Evolutionary conservation across 2,888 invertebrate species (phyloP), one percentile per base, ranked within the genome.

Genomic region (Heliothis peltigera): DNA sequence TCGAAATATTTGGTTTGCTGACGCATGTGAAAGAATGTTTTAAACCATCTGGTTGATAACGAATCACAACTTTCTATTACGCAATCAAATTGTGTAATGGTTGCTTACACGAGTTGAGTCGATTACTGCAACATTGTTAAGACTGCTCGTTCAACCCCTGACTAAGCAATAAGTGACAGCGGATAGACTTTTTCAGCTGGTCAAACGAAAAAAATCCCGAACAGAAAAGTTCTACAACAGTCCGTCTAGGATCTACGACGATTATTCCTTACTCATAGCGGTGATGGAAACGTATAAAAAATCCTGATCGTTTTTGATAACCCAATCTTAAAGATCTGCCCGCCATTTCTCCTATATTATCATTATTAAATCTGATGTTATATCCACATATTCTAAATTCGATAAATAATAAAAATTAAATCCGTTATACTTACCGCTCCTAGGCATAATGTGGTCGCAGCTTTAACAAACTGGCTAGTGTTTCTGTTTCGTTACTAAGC

Each of bases 71-170:
- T 81, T 77, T 76, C 79, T 81, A 79, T 80, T 85, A 77, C 84
- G 83, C 75, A 87, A 88, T 81, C 70, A 79, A 85, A 32, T 89
- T 87, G 80, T 86, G 86, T 81, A 89, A 87, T 77, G 67, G 80
- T 84, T 82, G 77, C 82, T 83, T 84, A 83, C 85, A 84, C 84
- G 83, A 85, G 82, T 84, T 83, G 82, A 75, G 74, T 61, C 70
- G 70, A 79, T 81, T 76, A 76, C 77, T 81, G 84, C 84, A 85
- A 87, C 84, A 81, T 83, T 84, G 80, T 81, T 77, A 81, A 81
- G 61, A 75, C 77, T 69, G 67, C 64, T 80, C 68, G 47, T 56
- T 76, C 56, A 73, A 78, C 64, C 59, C 65, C 55, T 70, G 67
- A 67, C 75, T 75, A 61, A 63, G 62, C 57, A 56, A 61, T 58